phyloP scores from a whole-genome alignment of 1,140 invertebrate genomes.

The Leptinotarsa lineolata region DNA sequence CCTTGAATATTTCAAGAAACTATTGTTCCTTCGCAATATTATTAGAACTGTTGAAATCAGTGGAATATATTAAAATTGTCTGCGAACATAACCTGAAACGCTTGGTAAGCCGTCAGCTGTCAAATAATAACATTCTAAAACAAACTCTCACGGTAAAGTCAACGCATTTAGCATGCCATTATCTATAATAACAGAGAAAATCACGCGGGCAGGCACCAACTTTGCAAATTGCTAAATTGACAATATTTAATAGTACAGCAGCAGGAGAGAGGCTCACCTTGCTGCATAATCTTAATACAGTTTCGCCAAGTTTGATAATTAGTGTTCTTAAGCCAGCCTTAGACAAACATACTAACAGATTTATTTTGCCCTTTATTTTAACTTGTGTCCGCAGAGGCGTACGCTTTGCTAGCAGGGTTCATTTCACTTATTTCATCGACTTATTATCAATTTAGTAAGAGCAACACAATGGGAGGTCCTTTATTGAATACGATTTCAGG shows the following conservation, averaged over 20 bases:
- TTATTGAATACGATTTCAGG: too few relatives aligned
- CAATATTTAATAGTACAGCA: slow-evolving; percentile 48
- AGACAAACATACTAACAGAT: slow-evolving; percentile 45
- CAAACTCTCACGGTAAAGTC: slow-evolving; percentile 49
- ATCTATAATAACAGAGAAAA: slow-evolving; percentile 53
- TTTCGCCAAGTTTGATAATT: slow-evolving; percentile 47
- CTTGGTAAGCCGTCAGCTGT: slow-evolving; percentile 47
- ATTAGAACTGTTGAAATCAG: slow-evolving; percentile 9
- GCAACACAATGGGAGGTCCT: too few relatives aligned
- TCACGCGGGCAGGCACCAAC: slow-evolving; percentile 39
- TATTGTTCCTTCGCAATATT: neutral
- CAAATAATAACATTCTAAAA: slow-evolving; percentile 49
- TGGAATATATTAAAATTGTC: slow-evolving; percentile 23
- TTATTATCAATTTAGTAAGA: too few relatives aligned
- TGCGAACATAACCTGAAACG: slow-evolving; percentile 35
- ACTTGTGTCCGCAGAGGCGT: slow-evolving; percentile 12
- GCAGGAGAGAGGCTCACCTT: slow-evolving; percentile 43
- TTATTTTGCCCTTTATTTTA: slow-evolving; percentile 34
- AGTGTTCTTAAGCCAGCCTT: slow-evolving; percentile 45
- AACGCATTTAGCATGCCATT: slow-evolving; percentile 53
- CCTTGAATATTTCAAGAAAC: too few relatives aligned
- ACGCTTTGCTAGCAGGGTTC: neutral
- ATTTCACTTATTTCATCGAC: too few relatives aligned
- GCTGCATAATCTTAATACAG: slow-evolving; percentile 51
- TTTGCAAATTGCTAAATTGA: slow-evolving; percentile 52